Evolutionary conservation across 92 coral and sea anemone genomes (phyloP), one percentile per base, ranked within the genome.

Genomic region (Ricordea florida): DNA sequence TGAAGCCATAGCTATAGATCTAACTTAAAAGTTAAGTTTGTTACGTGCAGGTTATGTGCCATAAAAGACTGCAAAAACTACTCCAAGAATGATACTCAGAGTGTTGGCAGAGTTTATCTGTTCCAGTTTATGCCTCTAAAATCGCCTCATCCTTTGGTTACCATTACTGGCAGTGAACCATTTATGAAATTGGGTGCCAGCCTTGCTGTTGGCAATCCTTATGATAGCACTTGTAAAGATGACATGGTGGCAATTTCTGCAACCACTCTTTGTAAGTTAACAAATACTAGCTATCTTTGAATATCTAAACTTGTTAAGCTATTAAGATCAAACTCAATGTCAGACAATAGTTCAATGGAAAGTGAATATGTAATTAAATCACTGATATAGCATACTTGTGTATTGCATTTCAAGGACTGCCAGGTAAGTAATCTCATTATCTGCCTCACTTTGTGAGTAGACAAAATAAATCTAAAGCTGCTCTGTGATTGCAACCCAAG

Each of bases 171-270:
- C 15, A 59, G 73, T 32, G 62, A 76, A 8, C 74, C 84, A 6
- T 88, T 94, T 62, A 89, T 86, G 92, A 93, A 94, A 48, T 43
- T 94, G 26, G 98, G 98, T 10, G 85, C 90, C 17, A 78, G 90
- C 56, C 41, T 92, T 21, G 85, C 97, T n/a, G 71, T 82, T 23
- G 98, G 98, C 52, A 89, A 82, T 36, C 98, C 98, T 26, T 72
- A 35, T 28, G 62, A 63, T 10, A 11, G 32, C 10, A 58, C 40
- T 15, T 56, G 65, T 3, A 31, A 21, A 45, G 80, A 25, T 5
- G 40, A 58, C 40, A 63, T 90, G 46, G 76, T 94, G 41, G 97
- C 98, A 14, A 85, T 92, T 24, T 88, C 98, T 42, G 90, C 89
- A 5, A 41, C 94, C n/a, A 87, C 98, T 36, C 69, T 85, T 8